Evolutionary conservation across 2,888 invertebrate species (phyloP), one percentile per base, ranked within the genome.

Genomic region (Melieria picta): DNA sequence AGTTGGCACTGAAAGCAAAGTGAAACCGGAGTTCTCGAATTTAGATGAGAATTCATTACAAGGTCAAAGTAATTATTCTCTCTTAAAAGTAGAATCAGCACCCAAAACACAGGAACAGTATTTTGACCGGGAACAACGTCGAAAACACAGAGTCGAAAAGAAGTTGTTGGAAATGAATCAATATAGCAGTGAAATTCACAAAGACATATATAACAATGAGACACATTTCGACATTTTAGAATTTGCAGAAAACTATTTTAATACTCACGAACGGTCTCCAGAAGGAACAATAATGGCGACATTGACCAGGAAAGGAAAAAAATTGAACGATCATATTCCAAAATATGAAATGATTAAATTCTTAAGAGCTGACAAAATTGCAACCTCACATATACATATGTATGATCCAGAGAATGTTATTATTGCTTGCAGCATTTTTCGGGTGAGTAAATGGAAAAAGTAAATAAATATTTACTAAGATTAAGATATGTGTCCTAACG

Each of bases 361-460:
- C 84, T 94, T 94, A 84, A 94, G 95, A 83, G 93, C 93, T 58
- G 94, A 93, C 81, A 92, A 93, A 72, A 97, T 98, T 78, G 95
- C 96, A 0, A 95, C 94, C 66, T 97, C 97, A 0, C 97, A 97
- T 86, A 93, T 98, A 80, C 96, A 96, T 81, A 91, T 98, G 89
- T 96, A 97, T 84, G 97, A 98, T 88, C 96, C 97, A 0, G 97
- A 97, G 84, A 97, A 97, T 85, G 92, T 97, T 52, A 92, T 93
- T 65, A 91, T 96, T 0, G 96, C 97, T 5, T 96, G 97, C 81
- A 93, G 91, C 76, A 93, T 96, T 76, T 98, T 97, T 86, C 91
- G 96, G 87, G 96, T 96, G 87, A 91, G 91, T 79, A 66, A 43
- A 30, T 30, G 30, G 30, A 30, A 30, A 30, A 30, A 30, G 30